Evolutionary conservation across 1,140 invertebrate genomes (phyloP), one percentile per base, ranked within the genome.

Genomic region (Drosophila nasuta): DNA sequence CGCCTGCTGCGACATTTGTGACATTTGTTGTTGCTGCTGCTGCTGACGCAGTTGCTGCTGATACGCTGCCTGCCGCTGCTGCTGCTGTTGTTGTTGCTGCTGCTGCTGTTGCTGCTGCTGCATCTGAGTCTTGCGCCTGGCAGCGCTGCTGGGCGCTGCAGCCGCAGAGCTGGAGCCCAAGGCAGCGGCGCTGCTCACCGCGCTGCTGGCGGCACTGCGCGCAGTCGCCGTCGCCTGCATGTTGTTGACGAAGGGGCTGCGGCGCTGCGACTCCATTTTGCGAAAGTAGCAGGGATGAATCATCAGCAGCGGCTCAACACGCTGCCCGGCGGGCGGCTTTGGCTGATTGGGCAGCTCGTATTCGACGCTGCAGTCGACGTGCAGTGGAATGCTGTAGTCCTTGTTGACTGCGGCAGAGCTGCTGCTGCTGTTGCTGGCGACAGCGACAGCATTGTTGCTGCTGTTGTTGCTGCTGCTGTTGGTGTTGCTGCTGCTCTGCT

Each of bases 241-340:
- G 91, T 96, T 96, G 92, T 96, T 96, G 20, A 96, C 95, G 92
- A 96, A 96, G 13, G 95, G 95, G 89, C 95, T 96, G 57, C 96
- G 94, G 70, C 96, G 93, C 87, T 96, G 95, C 73, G 95, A 95
- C 88, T 96, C 96, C 91, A 96, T 96, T 92, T 96, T 95, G 66
- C 96, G 93, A 93, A 97, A 97, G 92, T 96, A 96, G 81, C 96
- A 96, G n/a, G 96, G 96, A 93, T 96, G 96, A 91, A 97, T 97
- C 96, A 97, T 97, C 57, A 97, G 94, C 77, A 97, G 93, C 20
- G 96, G 96, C 89, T 96, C 96, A 77, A 95, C 94, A 64, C 95
- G 94, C 71, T 95, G 95, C 30, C 96, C 96, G 77, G 95, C 95
- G 70, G 96, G 96, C 66, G 96, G 96, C 91, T 96, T 96, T 33